Conservation (phyloP, 1,140 invertebrate genomes). For the Drosophila virilis region DNA sequence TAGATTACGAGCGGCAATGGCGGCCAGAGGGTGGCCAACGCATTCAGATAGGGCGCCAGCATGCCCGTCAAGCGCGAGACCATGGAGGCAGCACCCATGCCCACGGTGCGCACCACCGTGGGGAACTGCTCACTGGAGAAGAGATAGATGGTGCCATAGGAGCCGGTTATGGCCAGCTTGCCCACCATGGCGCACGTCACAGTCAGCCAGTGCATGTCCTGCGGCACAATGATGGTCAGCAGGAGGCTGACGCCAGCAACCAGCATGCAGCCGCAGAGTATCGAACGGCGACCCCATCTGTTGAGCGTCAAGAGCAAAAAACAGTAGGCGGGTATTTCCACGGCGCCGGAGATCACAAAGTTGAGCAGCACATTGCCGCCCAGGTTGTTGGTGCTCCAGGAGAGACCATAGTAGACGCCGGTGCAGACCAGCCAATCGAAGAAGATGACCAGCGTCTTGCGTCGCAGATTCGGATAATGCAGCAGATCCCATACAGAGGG, state of each 20-base stretch:
- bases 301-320: slow-evolving; percentile 90
- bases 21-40: slow-evolving; percentile 87
- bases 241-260: slow-evolving; percentile 88
- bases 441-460: slow-evolving; percentile 90
- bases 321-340: slow-evolving; percentile 91
- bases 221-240: slow-evolving; percentile 86
- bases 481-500: slow-evolving; percentile 89
- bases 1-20: slow-evolving; percentile 90
- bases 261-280: slow-evolving; percentile 89
- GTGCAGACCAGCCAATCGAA: slow-evolving; percentile 93
- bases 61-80: slow-evolving; percentile 91
- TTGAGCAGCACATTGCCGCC: slow-evolving; percentile 90
- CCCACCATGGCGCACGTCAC: slow-evolving; percentile 91
- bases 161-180: slow-evolving; percentile 92
- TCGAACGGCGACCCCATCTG: slow-evolving; percentile 89
- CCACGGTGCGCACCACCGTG: slow-evolving; percentile 92
- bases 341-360: slow-evolving; percentile 90
- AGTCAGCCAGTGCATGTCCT: slow-evolving; percentile 86
- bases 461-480: slow-evolving; percentile 88
- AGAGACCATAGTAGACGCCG: slow-evolving; percentile 92
- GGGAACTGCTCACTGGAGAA: slow-evolving; percentile 94
- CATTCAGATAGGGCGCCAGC: slow-evolving; percentile 89
- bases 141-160: slow-evolving; percentile 92
- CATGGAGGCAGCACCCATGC: slow-evolving; percentile 91
- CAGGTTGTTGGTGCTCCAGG: slow-evolving; percentile 91